Conservation (phyloP, 2,888 invertebrate species). For the Drepana falcataria region DNA sequence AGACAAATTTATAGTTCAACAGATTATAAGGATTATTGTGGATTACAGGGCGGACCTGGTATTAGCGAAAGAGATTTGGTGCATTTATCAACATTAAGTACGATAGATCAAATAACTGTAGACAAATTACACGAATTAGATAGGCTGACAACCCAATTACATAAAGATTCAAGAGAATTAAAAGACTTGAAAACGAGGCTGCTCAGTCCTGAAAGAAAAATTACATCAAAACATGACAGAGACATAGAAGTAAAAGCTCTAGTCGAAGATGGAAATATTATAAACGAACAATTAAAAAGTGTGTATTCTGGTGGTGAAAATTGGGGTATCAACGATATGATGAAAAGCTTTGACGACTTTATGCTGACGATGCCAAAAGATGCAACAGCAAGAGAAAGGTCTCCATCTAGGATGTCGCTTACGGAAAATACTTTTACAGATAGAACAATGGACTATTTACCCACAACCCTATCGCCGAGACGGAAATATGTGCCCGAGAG, state of each 20-base stretch:
- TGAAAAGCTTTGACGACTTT: constrained; percentile 80
- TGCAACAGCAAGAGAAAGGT: constrained; percentile 70
- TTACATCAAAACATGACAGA: constrained; percentile 62
- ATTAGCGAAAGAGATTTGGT: constrained; percentile 88
- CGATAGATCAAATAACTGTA: constrained; percentile 87
- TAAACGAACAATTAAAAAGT: constrained; percentile 84
- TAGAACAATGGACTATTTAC: constrained; percentile 81
- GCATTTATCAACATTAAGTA: constrained; percentile 85
- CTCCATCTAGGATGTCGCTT: constrained; percentile 81
- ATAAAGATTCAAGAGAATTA: constrained; percentile 87
- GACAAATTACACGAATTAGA: constrained; percentile 89
- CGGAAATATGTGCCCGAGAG: constrained; percentile 77
- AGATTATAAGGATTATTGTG: constrained; percentile 88
- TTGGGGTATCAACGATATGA: constrained; percentile 84
- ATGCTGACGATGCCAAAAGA: constrained; percentile 75
- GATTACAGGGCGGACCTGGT: constrained; percentile 82
- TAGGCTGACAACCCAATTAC: constrained; percentile 85
- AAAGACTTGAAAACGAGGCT: constrained; percentile 86
- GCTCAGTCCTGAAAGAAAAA: constrained; percentile 81
- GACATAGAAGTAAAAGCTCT: constrained; percentile 79
- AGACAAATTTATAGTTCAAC: constrained; percentile 85
- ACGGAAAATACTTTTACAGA: constrained; percentile 81
- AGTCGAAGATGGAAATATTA: constrained; percentile 81
- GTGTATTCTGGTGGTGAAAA: constrained; percentile 82
- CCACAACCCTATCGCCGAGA: constrained; percentile 78